A percentile compares a stretch with the other conserved stretches of the same genome.
Evolutionary conservation across 1,140 invertebrate genomes (phyloP).

Genomic region (Nephotettix cincticeps): DNA sequence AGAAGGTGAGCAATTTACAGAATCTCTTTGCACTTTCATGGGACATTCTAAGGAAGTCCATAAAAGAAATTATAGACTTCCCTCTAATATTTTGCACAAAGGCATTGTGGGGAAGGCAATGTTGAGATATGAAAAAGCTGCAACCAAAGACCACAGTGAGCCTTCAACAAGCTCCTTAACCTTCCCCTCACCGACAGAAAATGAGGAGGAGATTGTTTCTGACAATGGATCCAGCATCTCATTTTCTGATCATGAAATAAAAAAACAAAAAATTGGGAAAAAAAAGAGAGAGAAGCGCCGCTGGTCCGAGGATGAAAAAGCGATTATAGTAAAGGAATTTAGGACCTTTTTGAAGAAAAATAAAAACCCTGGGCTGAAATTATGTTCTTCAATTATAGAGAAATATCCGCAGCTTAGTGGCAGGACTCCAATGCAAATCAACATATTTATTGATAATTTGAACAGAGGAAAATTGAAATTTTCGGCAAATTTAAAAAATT

Average conservation of each 20-base stretch:
- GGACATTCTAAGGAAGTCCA: too few species aligned
- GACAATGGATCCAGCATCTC: not conserved
- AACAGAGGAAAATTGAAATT: not conserved
- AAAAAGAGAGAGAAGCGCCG: not conserved
- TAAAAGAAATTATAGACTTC: not conserved
- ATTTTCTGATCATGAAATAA: not conserved
- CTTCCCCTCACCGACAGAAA: not conserved
- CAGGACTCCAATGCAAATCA: not conserved
- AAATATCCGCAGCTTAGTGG: not conserved
- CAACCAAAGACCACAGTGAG: too few species aligned
- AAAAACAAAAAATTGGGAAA: not conserved
- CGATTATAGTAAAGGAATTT: not conserved
- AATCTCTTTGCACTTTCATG: not conserved
- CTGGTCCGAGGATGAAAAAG: not conserved
- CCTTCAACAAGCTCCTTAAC: not conserved
- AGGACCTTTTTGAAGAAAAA: not conserved
- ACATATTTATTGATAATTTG: not conserved
- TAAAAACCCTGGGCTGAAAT: not conserved
- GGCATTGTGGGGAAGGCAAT: not conserved
- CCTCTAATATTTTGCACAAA: not conserved
- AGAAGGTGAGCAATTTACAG: not conserved
- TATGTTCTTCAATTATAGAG: not conserved
- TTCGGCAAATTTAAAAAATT: not conserved
- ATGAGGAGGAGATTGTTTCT: not conserved
- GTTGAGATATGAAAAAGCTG: not conserved